Evolutionary conservation across 2,113 vertebrate species (phyloP), one percentile per base, ranked within the genome.

Genomic region (Abramis brama): DNA sequence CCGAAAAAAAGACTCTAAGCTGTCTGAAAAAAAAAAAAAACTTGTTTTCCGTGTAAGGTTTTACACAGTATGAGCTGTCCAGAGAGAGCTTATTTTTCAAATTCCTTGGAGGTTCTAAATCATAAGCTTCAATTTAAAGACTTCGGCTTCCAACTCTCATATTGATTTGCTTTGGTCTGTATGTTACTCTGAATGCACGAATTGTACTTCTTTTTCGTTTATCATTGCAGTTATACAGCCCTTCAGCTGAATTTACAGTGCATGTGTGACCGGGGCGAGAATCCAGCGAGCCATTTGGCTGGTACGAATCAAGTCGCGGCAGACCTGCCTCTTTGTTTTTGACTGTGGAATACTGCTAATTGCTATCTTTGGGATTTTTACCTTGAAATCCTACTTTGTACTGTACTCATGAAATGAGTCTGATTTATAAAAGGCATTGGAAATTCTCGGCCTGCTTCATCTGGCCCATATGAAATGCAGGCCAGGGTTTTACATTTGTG

Each of bases 341-440:
- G 85, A 80, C 77, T 79, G 68, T 78, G 68, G 68, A 78, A 59
- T 88, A 88, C 91, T 88, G 89, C 86, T 91, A 88, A 64, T 27
- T 59, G 79, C 80, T 89, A 90, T 89, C 71, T 89, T 92, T 86
- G 91, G 91, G 90, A 33, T 90, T 91, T 92, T 92, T 91, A 92
- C 89, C 86, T 91, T 86, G 87, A 83, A 92, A 89, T 89, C 88
- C 93, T 91, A 91, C 90, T 91, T 94, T 94, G 92, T 94, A 94
- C 94, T 95, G 94, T 94, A 93, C 94, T 95, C 94, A 94, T 95
- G 86, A 93, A 94, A 94, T 95, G 94, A 94, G 94, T 92, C 91
- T 50, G 15, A 91, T 93, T 93, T 93, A 86, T 90, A 77, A 71
- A 92, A 87, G 90, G 91, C 92, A 93, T 91, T 93, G 43, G 92